Base-by-base conservation (phyloP, 2,113 vertebrate genomes). In the Grallaria varia region DNA sequence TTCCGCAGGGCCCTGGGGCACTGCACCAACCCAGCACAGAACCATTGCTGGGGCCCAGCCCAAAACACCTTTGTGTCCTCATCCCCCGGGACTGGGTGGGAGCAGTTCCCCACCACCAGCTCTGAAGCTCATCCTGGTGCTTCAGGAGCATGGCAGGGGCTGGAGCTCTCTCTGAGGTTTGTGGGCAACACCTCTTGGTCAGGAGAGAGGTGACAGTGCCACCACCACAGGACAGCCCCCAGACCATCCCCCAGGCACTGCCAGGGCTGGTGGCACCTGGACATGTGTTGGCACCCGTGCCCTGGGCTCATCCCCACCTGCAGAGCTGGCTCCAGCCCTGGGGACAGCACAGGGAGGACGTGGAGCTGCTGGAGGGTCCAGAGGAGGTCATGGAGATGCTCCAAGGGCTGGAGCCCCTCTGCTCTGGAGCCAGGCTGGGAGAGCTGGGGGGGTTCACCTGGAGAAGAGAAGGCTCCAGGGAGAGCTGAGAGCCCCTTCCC, bases 91-190 rank as follows among this genome's bases (percentile, higher is more conserved):
- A 42, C 37, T 42, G 24, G 30, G 30, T 19, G 27, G 50, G 17
- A 30, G 22, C 23, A 15, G 6, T 22, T 11, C 68, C 37, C 37
- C 28, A 12, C 6, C 23, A 7, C 3, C 4, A 0, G 14, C 37
- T 27, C 7, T 23, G 33, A 14, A 58, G 55, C 4, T 28, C 31
- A 8, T 39, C n/a, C 44, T 45, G 50, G 8, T n/a, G 15, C 23
- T 47, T 52, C 33, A 39, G 42, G 23, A 55, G 28, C 37, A 20
- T 14, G 11, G 35, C 22, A 42, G 45, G 45, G 44, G 24, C 52
- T 55, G 45, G 33, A 67, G 24, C 4, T 60, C 9, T 90, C 63
- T 6, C 22, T 37, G 75, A 63, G n/a, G 35, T 49, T 53, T 47
- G 25, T 24, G 49, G 33, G 24, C 67, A 74, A 33, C 33, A 10